These are phyloP conservation scores for Drosophila pallidifrons DNA, from an alignment of 1,140 invertebrate genomes.

Conservation along the genomic window DNA sequence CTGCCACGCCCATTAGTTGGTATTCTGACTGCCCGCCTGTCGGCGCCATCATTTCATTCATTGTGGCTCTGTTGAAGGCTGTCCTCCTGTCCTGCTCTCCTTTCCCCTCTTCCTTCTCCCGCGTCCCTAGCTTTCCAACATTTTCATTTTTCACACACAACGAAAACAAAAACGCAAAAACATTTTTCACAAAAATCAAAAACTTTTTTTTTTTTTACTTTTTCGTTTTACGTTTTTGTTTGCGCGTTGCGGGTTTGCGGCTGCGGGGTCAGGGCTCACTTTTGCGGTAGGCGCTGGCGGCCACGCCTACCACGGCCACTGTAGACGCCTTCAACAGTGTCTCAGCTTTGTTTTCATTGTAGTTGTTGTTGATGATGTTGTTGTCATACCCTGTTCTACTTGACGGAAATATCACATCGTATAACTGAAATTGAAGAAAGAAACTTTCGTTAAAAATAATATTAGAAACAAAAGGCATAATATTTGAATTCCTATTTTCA, in stretches of 20 bases:
- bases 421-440: no score
- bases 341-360: slow-evolving; percentile 17
- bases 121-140: slow-evolving; percentile 12
- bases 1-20: slow-evolving; percentile 30
- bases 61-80: slow-evolving; percentile 11
- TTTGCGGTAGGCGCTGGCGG: slow-evolving; percentile 4
- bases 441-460: no score
- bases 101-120: not conserved
- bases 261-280: slow-evolving; percentile 11
- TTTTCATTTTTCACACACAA: slow-evolving; percentile 61
- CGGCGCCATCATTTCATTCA: slow-evolving; percentile 42
- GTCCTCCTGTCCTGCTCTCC: not conserved
- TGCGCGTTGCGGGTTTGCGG: slow-evolving; percentile 1
- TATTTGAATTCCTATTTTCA: no score
- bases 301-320: slow-evolving; percentile 23
- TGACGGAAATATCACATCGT: no score
- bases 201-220: slow-evolving; percentile 54
- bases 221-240: slow-evolving; percentile 30
- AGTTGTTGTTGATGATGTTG: not conserved
- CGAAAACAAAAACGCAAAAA: slow-evolving; percentile 49
- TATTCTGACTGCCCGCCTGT: slow-evolving; percentile 28
- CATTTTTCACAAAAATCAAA: slow-evolving; percentile 73
- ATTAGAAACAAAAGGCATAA: no score
- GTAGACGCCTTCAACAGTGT: slow-evolving; percentile 17
- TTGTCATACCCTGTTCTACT: slow-evolving; percentile 20